Base-by-base conservation (phyloP, 92 coral and sea anemone genomes). In the Porites evermanni region DNA sequence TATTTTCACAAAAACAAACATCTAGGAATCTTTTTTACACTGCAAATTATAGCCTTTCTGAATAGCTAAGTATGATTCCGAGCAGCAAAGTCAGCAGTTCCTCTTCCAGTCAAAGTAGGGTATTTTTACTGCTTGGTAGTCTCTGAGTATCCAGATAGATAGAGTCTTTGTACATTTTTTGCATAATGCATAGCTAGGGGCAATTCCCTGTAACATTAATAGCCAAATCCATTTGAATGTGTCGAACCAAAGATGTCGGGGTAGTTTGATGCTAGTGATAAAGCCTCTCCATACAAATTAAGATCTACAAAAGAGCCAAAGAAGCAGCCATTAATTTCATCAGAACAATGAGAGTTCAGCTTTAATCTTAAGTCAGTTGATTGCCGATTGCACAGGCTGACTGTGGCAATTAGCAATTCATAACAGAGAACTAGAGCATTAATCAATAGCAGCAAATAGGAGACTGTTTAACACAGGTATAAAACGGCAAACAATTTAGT, bases 221-320 rank as follows among this genome's bases (percentile, higher is more conserved):
- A 70, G 24, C 89, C 88, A 89, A 83, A 94, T 17, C 98, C 98
- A 95, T 93, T 95, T 26, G 89, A 74, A 53, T 88, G 89, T n/a
- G 75, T 19, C 50, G 93, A 87, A 50, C 89, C 93, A 93, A 90
- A 94, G 24, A 88, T 88, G 26, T 94, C 96, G 23, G 98, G 98
- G 72, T 93, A 91, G 68, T 92, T 88, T 12, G 94, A 50, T 2
- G 94, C 85, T 23, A 94, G 67, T 70, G 84, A 81, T 47, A 94
- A 53, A 26, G 96, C 96, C 86, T 94, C 94, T 47, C 94, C 82
- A 81, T 94, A 94, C 21, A 86, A 90, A 78, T 86, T 89, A 78
- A 93, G 75, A 74, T 94, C 98, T 94, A 60, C 68, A 44, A 86
- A 82, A 64, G 29, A 26, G 75, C 78, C 64, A 53, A 78, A 5